A percentile compares a stretch with the other conserved stretches of the same genome.
These are phyloP conservation scores for Myiotriccus ornatus DNA, from an alignment of 2,797 vertebrate genomes.

Conservation along the genomic window DNA sequence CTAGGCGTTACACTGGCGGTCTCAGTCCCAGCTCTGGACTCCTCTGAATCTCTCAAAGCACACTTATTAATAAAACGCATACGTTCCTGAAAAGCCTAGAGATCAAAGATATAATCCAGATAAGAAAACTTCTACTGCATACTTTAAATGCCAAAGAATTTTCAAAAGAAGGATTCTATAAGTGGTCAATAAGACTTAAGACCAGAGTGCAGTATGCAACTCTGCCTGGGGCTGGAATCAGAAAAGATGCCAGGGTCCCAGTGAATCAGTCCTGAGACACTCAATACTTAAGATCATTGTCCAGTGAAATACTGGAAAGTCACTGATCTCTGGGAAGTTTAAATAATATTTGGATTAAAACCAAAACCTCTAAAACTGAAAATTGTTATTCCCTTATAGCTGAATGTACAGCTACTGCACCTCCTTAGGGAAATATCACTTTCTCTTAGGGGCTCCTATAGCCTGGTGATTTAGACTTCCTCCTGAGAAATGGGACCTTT, in stretches of 20 bases:
- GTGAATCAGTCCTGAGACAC: background rate
- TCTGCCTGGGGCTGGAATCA: background rate
- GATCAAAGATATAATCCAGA: background rate
- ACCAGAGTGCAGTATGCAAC: background rate
- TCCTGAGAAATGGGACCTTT: background rate
- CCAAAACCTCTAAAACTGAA: background rate
- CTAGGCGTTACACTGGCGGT: background rate
- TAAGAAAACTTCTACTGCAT: background rate
- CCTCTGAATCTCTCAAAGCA: slow-evolving; percentile 15
- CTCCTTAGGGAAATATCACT: background rate
- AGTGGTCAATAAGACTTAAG: background rate
- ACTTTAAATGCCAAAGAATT: background rate
- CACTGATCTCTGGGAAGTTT: background rate
- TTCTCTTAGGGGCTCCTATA: background rate
- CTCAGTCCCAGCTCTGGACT: background rate
- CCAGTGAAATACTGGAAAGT: background rate
- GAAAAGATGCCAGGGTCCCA: background rate
- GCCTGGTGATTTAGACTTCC: background rate
- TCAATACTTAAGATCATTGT: background rate
- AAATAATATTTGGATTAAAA: background rate
- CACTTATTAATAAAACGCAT: slow-evolving; percentile 76
- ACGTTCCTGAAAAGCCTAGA: slow-evolving; percentile 84
- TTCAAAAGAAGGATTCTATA: background rate
- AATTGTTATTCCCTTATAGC: background rate
- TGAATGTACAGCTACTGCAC: background rate